phyloP scores from a whole-genome alignment of 2,113 vertebrate genomes.

The Pelecanoides urinatrix region DNA sequence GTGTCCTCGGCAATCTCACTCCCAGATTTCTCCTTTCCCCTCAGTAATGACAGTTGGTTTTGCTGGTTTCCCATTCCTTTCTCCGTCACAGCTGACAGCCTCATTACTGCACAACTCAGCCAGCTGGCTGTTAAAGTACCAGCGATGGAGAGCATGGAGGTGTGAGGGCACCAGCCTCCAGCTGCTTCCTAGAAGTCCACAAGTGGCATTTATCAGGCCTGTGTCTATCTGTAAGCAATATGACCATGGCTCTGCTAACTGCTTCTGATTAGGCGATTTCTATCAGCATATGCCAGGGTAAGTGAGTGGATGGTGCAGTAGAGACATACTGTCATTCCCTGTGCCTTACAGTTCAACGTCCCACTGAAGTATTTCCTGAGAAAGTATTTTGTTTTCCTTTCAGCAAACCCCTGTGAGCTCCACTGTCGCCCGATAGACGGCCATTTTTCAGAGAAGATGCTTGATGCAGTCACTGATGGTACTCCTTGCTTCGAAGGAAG shows the following conservation, averaged over 20 bases:
- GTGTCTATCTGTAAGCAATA: background rate
- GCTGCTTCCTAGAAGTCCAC: background rate
- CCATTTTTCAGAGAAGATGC: conserved; percentile 93
- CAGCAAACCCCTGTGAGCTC: conserved; percentile 92
- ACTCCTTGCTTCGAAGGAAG: conserved; percentile 92
- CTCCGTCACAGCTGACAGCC: background rate
- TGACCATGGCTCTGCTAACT: background rate
- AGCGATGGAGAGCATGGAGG: accelerated
- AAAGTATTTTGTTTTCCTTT: background rate
- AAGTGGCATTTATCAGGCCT: background rate
- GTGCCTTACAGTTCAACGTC: background rate
- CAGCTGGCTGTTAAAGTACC: background rate
- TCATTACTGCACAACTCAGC: background rate
- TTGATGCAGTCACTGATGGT: conserved; percentile 92
- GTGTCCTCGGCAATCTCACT: background rate
- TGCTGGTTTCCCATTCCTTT: background rate
- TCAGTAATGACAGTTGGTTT: background rate
- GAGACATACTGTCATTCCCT: background rate
- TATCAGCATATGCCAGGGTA: background rate
- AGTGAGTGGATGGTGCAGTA: background rate
- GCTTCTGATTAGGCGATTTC: background rate
- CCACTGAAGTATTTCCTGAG: background rate
- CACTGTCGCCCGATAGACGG: conserved; percentile 86
- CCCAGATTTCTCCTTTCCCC: background rate
- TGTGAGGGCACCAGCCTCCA: background rate